These are phyloP conservation scores for Empidonax alnorum DNA, from an alignment of 2,113 vertebrate genomes.

Conservation along the genomic window DNA sequence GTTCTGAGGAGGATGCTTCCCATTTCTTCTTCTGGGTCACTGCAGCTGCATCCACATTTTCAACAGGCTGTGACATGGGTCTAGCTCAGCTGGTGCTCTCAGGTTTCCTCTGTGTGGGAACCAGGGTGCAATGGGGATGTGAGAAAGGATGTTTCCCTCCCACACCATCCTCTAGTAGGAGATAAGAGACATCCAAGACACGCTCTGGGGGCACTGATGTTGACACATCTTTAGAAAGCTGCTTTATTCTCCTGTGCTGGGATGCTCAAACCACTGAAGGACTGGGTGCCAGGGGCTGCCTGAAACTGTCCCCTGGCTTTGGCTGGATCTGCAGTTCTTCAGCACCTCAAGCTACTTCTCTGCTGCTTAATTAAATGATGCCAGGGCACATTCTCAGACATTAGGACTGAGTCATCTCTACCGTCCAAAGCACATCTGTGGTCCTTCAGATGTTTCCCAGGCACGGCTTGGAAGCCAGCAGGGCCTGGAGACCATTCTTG, in stretches of 20 bases:
- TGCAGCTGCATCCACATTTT: not conserved
- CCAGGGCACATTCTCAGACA: conserved; percentile 12
- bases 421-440: not conserved
- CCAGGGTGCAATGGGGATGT: not conserved
- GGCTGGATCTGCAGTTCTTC: not conserved
- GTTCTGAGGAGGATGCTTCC: not conserved
- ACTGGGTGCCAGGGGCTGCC: not conserved
- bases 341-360: conserved; percentile 7
- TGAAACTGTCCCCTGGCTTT: not conserved
- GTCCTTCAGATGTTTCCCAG: conserved; percentile 35
- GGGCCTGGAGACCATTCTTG: not conserved
- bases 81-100: not conserved
- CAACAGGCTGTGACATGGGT: not conserved
- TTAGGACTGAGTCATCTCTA: not conserved
- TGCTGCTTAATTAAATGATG: not conserved
- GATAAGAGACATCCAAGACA: not conserved
- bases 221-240: not conserved
- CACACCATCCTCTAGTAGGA: not conserved
- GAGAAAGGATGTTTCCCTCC: not conserved
- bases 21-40: not conserved
- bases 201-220: not conserved
- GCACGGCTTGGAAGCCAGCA: not conserved
- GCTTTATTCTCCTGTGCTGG: not conserved
- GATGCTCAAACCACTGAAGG: not conserved
- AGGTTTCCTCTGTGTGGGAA: not conserved